Evolutionary conservation across 2,113 vertebrate species (phyloP).

Genomic region (Marmota flaviventris): DNA sequence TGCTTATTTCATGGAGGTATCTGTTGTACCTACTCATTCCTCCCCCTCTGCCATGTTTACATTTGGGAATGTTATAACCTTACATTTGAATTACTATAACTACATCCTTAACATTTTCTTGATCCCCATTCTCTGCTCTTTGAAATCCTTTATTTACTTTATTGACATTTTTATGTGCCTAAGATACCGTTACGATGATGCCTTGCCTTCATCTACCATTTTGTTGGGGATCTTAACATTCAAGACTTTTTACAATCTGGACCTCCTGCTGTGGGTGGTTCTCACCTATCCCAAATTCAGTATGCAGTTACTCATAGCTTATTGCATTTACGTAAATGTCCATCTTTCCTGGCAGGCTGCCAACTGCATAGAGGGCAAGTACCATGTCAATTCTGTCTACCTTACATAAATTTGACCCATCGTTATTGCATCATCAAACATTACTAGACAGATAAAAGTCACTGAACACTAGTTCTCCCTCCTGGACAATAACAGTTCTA

Average conservation of each 20-base stretch:
- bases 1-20: background rate
- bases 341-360: background rate
- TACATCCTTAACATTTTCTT: background rate
- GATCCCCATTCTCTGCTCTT: background rate
- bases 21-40: background rate
- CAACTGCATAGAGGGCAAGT: background rate
- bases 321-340: background rate
- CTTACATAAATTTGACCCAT: background rate
- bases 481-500: background rate
- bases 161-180: background rate
- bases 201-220: background rate
- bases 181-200: background rate
- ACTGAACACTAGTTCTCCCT: background rate
- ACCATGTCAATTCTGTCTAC: background rate
- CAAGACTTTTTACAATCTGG: background rate
- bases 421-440: background rate
- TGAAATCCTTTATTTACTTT: background rate
- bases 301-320: background rate
- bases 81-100: background rate
- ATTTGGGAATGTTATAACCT: background rate
- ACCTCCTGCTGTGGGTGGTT: background rate
- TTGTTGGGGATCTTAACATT: background rate
- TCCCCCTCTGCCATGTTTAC: background rate
- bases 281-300: background rate
- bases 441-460: constrained; percentile 1